Base-by-base conservation (phyloP, 2,888 invertebrate species). In the Protodeltote pygarga region DNA sequence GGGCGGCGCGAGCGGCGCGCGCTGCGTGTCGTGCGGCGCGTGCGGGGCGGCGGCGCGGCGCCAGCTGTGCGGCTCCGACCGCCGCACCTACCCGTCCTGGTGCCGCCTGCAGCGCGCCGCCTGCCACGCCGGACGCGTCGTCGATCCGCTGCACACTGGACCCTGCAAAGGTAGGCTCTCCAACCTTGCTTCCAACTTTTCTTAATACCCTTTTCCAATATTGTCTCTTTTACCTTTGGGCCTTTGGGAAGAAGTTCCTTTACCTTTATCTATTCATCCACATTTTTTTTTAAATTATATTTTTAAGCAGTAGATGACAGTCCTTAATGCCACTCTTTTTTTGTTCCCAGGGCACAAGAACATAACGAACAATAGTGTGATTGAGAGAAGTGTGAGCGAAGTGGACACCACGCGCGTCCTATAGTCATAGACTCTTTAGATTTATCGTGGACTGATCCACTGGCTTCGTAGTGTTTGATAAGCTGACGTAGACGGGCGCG, bases 91-190 rank as follows among this genome's bases (percentile, higher is more conserved):
- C 85, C 88, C 92, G 32, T 95, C 95, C 58, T 96, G 96, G 95
- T 96, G 96, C 85, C 95, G 95, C 62, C 94, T 97, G 93, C 94
- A 95, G 83, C 93, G 94, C 74, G 95, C 95, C 73, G 94, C 96
- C 13, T 97, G 97, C 83, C 93, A 93, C 71, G 94, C 93, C 19
- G 95, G 96, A 4, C 93, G 93, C 58, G 94, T 96, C 65, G 94
- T 96, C 65, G 95, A 96, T 72, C 95, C 96, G 8, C 89, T 94
- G 73, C 94, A 95, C 77, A 93, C 94, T 19, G 96, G 95, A 35
- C 93, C 94, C 62, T 95, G 95, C 64, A 83, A 85, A 85, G 87
- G 90, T 89, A 51, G 10, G 5, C 11, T 2, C 2, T 14, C 24
- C 14, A 21, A 9, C 10, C 11, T 13, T 28, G 5, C 8, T 13